Conservation (phyloP, 2,113 vertebrate genomes). For the Larimichthys polyactis region DNA sequence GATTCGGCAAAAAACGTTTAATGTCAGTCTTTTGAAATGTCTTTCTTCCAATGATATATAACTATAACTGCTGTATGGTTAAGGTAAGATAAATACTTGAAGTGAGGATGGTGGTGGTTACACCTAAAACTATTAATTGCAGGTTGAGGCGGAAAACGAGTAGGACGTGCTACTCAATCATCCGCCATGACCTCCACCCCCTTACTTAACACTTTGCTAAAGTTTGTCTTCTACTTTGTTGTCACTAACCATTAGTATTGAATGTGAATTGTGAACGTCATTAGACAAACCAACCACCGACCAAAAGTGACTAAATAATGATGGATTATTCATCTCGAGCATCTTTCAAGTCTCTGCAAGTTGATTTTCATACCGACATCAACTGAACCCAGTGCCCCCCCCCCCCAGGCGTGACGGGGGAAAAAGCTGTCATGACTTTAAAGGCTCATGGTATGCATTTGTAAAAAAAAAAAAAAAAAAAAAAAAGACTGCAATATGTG, state of each 20-base stretch:
- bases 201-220: neutral
- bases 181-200: neutral
- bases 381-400: neutral
- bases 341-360: neutral
- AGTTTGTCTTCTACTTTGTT: neutral
- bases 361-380: no score
- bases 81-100: neutral
- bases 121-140: neutral
- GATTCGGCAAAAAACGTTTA: neutral
- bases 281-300: neutral
- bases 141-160: neutral
- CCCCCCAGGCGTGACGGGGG: neutral
- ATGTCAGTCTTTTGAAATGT: neutral
- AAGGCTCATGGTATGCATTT: neutral
- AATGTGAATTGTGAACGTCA: neutral
- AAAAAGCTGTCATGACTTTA: neutral
- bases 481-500: conserved; percentile 7
- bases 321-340: neutral
- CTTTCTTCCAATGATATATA: neutral
- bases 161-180: neutral
- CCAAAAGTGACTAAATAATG: neutral
- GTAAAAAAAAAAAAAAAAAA: neutral
- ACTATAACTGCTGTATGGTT: no score
- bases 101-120: no score
- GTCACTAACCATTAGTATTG: neutral